Conservation (phyloP, 2,888 invertebrate genomes). For the Celastrina argiolus region DNA sequence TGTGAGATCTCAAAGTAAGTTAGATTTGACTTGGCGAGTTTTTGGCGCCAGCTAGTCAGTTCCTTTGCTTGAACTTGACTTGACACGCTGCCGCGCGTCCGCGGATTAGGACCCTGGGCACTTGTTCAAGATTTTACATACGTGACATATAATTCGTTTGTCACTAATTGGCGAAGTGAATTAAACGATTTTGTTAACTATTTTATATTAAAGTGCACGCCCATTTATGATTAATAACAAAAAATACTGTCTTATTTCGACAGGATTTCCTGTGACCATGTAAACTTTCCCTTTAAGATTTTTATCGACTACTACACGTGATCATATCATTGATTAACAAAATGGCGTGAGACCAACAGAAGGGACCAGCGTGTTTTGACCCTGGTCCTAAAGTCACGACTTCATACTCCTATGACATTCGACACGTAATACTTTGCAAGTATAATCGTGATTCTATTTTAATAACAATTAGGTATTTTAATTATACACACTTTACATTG, state of each 20-base stretch:
- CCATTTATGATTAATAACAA: background rate
- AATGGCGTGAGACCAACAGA: background rate
- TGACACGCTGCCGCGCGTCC: no score
- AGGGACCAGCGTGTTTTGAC: background rate
- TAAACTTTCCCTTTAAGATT: background rate
- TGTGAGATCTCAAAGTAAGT: no score
- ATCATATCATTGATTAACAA: background rate
- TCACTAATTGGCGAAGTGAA: no score
- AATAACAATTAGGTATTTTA: no score
- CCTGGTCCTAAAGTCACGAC: slow-evolving; percentile 5
- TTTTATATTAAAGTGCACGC: background rate
- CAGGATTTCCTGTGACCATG: background rate
- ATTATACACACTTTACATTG: no score
- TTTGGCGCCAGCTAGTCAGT: no score
- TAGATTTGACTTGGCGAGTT: no score
- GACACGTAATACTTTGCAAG: background rate
- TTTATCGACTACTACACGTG: background rate
- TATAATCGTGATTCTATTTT: background rate
- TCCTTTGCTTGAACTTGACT: no score
- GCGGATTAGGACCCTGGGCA: no score
- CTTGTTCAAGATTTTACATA: no score
- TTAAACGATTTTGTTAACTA: no score
- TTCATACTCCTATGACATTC: background rate
- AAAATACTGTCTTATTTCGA: background rate
- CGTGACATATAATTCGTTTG: no score